Evolutionary conservation across 1,140 invertebrate species (phyloP), one percentile per base, ranked within the genome.

Genomic region (Bombus affinis): DNA sequence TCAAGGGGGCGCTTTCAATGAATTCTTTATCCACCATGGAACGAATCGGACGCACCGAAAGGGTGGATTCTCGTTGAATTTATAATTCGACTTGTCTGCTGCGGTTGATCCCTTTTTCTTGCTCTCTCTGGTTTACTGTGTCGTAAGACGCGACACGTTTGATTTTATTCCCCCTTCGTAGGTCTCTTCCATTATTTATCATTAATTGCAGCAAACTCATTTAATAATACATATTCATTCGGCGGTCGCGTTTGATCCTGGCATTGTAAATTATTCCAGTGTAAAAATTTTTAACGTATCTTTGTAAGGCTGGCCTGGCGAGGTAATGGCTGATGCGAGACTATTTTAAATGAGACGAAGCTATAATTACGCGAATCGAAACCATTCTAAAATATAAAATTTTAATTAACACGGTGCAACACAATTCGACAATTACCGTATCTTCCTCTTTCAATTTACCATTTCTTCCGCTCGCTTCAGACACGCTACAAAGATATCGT

Each of bases 11-110:
- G 13, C 13, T 80, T 10, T 25, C n/a, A 18, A 79, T 53, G 44
- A 70, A 80, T 80, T 47, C 32, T 80, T 71, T 80, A 80, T 80
- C 68, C 35, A 32, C 3, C 39, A 3, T n/a, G 65, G 32, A 53
- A 80, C 10, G 65, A 53, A 79, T 79, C 77, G 65, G 25, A 22
- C 42, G 9, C 28, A 25, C 9, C n/a, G 39, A 37, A 65, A 66
- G 42, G 77, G 39, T 66, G 32, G 32, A 68, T 79, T 79, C 25
- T 53, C 35, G 12, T 32, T 70, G 57, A 70, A 80, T 70, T 80
- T 71, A 80, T 70, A 44, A 79, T 79, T 42, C n/a, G 8, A 9
- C 62, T 42, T 44, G 9, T 25, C 25, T 13, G n/a, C 12, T 12
- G 25, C 8, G 65, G 32, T 53, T 28, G 62, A 47, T 68, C 39